A percentile compares a stretch with the other conserved stretches of the same genome.
Evolutionary conservation across 2,888 invertebrate species (phyloP).

Genomic region (Gastrophysa polygoni): DNA sequence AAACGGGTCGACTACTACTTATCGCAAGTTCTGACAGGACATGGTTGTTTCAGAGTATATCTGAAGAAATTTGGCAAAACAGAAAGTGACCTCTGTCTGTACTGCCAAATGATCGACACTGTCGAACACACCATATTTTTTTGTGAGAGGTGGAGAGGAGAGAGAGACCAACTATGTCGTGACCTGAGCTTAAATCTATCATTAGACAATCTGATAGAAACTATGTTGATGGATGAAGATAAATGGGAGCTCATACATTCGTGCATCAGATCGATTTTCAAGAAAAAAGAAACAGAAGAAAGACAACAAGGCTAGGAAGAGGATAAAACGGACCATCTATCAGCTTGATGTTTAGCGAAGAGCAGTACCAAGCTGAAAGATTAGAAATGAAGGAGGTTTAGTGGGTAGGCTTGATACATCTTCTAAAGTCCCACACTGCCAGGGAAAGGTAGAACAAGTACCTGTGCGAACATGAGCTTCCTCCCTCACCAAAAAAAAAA

Average conservation of each 20-base stretch:
- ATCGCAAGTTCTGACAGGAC: slow-evolving; percentile 16
- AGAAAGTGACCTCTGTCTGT: neutral
- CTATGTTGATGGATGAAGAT: neutral
- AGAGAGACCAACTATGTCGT: neutral
- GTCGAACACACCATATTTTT: slow-evolving; percentile 4
- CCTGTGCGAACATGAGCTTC: neutral
- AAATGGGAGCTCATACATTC: neutral
- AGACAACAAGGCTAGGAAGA: neutral
- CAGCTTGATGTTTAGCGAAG: neutral
- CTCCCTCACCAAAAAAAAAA: neutral
- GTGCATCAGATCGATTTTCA: neutral
- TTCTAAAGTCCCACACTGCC: neutral
- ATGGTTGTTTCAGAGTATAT: slow-evolving; percentile 19
- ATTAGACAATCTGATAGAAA: neutral
- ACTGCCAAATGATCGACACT: neutral
- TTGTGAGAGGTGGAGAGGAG: slow-evolving; percentile 2
- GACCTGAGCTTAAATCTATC: neutral
- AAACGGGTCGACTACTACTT: neutral
- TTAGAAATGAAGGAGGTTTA: neutral
- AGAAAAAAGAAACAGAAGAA: neutral
- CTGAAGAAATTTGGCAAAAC: neutral
- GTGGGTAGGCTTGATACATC: neutral
- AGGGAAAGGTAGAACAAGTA: neutral
- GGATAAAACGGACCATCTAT: neutral
- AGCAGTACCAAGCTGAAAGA: neutral